Conservation (phyloP, 2,797 vertebrate species). For the Anniella stebbinsi region DNA sequence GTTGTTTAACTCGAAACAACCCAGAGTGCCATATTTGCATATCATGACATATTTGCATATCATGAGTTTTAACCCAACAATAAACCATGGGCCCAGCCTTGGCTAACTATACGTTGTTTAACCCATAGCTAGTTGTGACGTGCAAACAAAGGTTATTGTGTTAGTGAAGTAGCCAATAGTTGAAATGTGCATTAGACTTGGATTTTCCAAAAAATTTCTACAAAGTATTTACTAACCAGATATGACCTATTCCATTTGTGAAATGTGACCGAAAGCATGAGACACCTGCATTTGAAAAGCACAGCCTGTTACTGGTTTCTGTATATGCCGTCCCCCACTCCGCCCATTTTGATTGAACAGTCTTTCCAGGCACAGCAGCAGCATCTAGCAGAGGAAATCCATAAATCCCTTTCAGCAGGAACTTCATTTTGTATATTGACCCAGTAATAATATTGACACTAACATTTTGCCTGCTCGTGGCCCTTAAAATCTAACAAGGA, state of each 20-base stretch:
- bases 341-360: neutral
- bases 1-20: too few species aligned
- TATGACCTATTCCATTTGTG: rapidly evolving
- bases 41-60: too few species aligned
- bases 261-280: rapidly evolving
- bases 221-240: neutral
- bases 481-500: slow-evolving; percentile 37
- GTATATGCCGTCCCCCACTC: neutral
- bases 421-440: slow-evolving; percentile 9
- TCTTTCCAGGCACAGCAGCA: slow-evolving; percentile 18
- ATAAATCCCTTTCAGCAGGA: slow-evolving; percentile 20
- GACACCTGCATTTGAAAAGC: rapidly evolving
- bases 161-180: neutral
- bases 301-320: neutral
- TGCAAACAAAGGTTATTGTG: neutral
- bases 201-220: neutral
- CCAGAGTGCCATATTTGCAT: too few species aligned
- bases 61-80: too few species aligned
- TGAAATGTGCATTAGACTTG: neutral
- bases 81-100: too few species aligned
- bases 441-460: neutral
- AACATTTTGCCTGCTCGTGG: slow-evolving; percentile 34
- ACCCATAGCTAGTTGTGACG: too few species aligned
- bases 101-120: too few species aligned
- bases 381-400: slow-evolving; percentile 24